Evolutionary conservation across 2,888 invertebrate genomes (phyloP).

Genomic region (Macrostomum cliftonense): DNA sequence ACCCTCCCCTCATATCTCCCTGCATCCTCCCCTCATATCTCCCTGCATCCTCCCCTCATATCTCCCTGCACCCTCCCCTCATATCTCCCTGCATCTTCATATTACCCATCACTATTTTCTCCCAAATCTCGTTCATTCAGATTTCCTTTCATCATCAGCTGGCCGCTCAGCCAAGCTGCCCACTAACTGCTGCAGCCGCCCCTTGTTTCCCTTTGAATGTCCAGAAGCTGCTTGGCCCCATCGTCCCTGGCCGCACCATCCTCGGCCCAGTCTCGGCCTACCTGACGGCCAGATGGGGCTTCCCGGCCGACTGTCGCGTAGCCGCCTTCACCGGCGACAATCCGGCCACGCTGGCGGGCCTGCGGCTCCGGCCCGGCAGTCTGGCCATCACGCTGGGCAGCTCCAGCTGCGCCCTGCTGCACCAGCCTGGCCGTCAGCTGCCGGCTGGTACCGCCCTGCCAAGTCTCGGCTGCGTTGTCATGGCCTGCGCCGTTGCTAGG

Average conservation of each 20-base stretch:
- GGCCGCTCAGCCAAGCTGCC: no score
- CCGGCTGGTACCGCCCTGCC: slow-evolving; percentile 18
- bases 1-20: no score
- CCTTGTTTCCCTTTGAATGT: no score
- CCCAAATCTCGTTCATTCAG: no score
- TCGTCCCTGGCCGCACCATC: slow-evolving; percentile 31
- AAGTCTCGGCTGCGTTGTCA: slow-evolving; percentile 56
- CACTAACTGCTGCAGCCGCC: no score
- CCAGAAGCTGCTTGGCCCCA: background rate
- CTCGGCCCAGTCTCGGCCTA: slow-evolving; percentile 58
- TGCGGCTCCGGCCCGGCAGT: slow-evolving; percentile 59
- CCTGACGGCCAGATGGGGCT: slow-evolving; percentile 66
- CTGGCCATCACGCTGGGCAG: slow-evolving; percentile 56
- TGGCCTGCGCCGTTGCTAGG: slow-evolving; percentile 62
- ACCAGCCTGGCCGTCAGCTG: slow-evolving; percentile 44
- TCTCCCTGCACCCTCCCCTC: no score
- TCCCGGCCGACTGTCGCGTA: slow-evolving; percentile 58
- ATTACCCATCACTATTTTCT: no score
- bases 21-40: no score
- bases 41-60: no score
- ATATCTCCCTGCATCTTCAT: no score
- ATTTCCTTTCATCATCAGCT: no score
- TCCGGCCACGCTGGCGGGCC: slow-evolving; percentile 51
- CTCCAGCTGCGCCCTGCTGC: slow-evolving; percentile 75
- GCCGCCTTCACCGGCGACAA: slow-evolving; percentile 86